phyloP scores from a whole-genome alignment of 2,888 invertebrate species.

The Thymelicus acteon region DNA sequence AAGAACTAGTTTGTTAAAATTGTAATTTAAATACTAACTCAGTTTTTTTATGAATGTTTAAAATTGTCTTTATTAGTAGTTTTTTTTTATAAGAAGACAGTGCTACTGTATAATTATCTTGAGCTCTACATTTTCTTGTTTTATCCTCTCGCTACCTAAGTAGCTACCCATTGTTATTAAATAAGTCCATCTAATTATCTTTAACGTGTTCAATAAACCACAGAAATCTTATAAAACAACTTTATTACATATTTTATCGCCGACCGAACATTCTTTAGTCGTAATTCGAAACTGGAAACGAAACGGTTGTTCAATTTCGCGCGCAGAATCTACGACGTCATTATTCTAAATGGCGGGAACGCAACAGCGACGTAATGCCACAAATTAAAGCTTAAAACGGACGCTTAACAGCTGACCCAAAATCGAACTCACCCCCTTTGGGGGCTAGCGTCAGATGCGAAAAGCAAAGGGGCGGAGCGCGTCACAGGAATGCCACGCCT shows the following conservation, averaged over 20 bases:
- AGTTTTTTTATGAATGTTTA: too few relatives aligned
- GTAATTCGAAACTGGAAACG: constrained; percentile 60
- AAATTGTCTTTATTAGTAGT: too few relatives aligned
- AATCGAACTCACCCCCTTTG: constrained; percentile 74
- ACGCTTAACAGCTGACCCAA: constrained; percentile 84
- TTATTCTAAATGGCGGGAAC: constrained; percentile 79
- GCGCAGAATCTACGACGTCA: constrained; percentile 69
- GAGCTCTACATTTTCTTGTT: too few relatives aligned
- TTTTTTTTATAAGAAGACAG: too few relatives aligned
- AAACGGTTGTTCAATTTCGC: constrained; percentile 64
- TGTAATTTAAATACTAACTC: too few relatives aligned
- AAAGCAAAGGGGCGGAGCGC: constrained; percentile 80
- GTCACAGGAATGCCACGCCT: constrained; percentile 65
- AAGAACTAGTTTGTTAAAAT: too few relatives aligned
- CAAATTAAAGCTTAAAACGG: constrained; percentile 85
- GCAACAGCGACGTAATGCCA: constrained; percentile 76
- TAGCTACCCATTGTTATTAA: not conserved
- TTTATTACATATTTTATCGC: constrained; percentile 34
- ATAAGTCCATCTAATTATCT: constrained; percentile 22
- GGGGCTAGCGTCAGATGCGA: constrained; percentile 66
- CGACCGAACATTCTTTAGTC: constrained; percentile 34
- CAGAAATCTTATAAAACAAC: constrained; percentile 13
- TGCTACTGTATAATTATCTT: too few relatives aligned
- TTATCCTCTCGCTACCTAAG: too few relatives aligned
- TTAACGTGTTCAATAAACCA: constrained; percentile 16